phyloP scores from a whole-genome alignment of 2,113 vertebrate species.

The Orientallactaga bullata region DNA sequence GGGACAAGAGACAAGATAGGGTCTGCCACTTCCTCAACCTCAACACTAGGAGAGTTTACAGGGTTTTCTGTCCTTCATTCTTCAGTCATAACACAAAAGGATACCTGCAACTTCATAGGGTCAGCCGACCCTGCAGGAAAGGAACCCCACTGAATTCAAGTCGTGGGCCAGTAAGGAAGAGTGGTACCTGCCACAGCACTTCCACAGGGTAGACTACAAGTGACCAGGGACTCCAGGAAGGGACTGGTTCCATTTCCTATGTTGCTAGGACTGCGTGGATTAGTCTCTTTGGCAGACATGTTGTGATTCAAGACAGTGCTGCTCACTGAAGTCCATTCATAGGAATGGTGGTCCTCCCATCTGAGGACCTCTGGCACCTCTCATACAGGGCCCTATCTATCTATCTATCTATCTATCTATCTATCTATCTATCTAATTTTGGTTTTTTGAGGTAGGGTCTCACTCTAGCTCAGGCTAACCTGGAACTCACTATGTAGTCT shows the following conservation, averaged over 20 bases:
- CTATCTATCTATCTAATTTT: too few relatives aligned
- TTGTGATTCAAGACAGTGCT: accelerated
- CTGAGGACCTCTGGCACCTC: constrained; percentile 31
- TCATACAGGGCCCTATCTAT: too few relatives aligned
- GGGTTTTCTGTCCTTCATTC: background rate
- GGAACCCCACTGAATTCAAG: too few relatives aligned
- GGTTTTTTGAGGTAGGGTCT: too few relatives aligned
- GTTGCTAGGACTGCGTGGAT: constrained; percentile 45
- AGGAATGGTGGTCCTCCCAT: constrained; percentile 45
- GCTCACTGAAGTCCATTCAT: accelerated
- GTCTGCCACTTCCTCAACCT: background rate
- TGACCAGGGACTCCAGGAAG: constrained; percentile 66
- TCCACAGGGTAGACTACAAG: constrained; percentile 52
- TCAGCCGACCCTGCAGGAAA: background rate
- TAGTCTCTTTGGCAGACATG: background rate
- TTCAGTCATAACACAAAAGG: background rate
- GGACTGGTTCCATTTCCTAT: constrained; percentile 52
- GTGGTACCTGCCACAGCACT: background rate
- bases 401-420: too few relatives aligned
- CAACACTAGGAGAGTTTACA: background rate
- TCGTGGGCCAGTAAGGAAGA: background rate
- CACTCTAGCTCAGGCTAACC: too few relatives aligned
- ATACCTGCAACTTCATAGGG: too few relatives aligned
- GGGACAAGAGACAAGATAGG: too few relatives aligned
- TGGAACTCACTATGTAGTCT: too few relatives aligned